Conservation (phyloP, 2,797 vertebrate species). For the Phoeniculus purpureus region DNA sequence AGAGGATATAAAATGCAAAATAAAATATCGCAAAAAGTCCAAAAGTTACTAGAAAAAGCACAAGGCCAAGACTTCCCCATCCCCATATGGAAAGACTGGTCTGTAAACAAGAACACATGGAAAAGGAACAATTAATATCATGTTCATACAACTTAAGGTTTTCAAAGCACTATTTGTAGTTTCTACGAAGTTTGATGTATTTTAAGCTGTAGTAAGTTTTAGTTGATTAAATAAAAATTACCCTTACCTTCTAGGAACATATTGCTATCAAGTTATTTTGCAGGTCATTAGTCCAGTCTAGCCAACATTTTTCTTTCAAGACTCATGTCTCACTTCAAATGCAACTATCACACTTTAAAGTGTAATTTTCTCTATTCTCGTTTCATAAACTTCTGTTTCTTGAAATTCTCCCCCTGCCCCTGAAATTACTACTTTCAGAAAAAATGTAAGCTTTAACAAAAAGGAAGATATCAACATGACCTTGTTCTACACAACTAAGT, state of each 20-base stretch:
- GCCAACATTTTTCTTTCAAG: background rate
- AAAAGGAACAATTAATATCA: constrained; percentile 20
- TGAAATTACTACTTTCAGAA: background rate
- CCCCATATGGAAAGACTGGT: constrained; percentile 97
- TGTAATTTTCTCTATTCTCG: background rate
- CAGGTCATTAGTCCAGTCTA: background rate
- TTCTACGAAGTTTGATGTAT: background rate
- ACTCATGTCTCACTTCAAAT: background rate
- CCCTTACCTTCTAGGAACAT: background rate
- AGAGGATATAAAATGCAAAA: constrained; percentile 98
- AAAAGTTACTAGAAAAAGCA: constrained; percentile 97
- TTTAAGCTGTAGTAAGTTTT: background rate
- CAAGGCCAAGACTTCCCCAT: constrained; percentile 97
- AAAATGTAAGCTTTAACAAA: background rate
- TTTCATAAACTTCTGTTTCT: background rate
- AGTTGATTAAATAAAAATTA: background rate
- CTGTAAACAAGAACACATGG: constrained; percentile 80
- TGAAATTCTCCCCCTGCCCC: background rate
- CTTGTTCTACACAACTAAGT: background rate
- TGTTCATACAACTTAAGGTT: background rate
- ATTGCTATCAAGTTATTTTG: background rate
- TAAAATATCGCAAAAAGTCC: constrained; percentile 99
- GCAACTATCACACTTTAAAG: background rate
- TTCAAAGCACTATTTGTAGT: background rate
- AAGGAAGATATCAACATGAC: background rate